These are phyloP conservation scores for Meleagris gallopavo DNA, from an alignment of 2,113 vertebrate species.

Conservation along the genomic window DNA sequence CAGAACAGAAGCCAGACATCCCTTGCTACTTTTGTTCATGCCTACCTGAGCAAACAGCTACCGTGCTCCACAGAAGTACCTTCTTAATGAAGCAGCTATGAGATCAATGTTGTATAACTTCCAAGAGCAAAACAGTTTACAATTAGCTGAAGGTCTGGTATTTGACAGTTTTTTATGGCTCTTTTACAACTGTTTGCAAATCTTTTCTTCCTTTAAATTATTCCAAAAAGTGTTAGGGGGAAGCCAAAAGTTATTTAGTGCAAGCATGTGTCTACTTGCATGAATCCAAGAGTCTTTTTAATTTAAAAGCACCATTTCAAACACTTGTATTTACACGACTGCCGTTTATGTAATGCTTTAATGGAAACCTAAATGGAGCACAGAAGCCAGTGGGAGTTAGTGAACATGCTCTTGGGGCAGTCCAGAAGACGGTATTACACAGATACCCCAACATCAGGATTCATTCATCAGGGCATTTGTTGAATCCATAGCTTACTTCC, in stretches of 20 bases:
- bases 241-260: slow-evolving; percentile 67
- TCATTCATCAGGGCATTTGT: neutral
- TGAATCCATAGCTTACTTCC: neutral
- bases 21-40: slow-evolving; percentile 34
- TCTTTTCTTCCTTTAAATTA: slow-evolving; percentile 71
- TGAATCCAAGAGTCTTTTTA: slow-evolving; percentile 55
- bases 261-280: slow-evolving; percentile 62
- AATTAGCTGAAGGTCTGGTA: slow-evolving; percentile 72
- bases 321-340: slow-evolving; percentile 61
- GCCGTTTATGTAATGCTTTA: slow-evolving; percentile 67
- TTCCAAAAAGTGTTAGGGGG: slow-evolving; percentile 44
- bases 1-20: slow-evolving; percentile 34
- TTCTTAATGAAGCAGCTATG: slow-evolving; percentile 54
- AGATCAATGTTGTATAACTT: slow-evolving; percentile 67
- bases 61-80: slow-evolving; percentile 19
- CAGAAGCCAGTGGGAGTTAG: slow-evolving; percentile 47
- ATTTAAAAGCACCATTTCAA: slow-evolving; percentile 66
- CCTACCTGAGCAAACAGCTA: slow-evolving; percentile 51
- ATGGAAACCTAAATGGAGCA: slow-evolving; percentile 40
- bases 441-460: neutral
- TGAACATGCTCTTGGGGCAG: slow-evolving; percentile 12
- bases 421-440: neutral
- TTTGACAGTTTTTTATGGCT: slow-evolving; percentile 74
- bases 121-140: slow-evolving; percentile 64
- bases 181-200: slow-evolving; percentile 71